Percentiles rank a stretch among this genome's conserved stretches.
Conservation (phyloP, 1,140 invertebrate genomes). For the Rhagoletis zephyria region DNA sequence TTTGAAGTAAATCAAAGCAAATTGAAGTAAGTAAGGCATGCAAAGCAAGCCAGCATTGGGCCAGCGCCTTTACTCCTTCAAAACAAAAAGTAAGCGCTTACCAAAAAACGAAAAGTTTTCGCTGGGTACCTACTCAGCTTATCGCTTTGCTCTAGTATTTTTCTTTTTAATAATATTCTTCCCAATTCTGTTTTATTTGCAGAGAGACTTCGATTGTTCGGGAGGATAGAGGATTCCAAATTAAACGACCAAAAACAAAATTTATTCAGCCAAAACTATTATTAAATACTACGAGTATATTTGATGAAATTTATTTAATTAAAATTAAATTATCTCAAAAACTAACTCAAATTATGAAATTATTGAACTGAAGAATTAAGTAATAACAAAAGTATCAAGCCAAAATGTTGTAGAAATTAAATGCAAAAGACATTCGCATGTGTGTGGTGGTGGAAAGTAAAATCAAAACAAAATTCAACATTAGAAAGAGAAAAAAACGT, state of each 20-base stretch:
- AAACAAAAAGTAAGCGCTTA: too few species aligned
- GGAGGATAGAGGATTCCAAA: slow-evolving; percentile 65
- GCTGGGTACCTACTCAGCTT: neutral
- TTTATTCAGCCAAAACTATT: slow-evolving; percentile 44
- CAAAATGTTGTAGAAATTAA: slow-evolving; percentile 70
- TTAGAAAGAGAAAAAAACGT: slow-evolving; percentile 72
- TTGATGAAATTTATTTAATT: slow-evolving; percentile 43
- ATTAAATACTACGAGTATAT: slow-evolving; percentile 29
- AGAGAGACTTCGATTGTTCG: slow-evolving; percentile 72
- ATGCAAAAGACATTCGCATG: slow-evolving; percentile 74
- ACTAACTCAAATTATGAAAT: slow-evolving; percentile 59
- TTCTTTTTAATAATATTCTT: neutral
- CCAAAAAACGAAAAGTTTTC: too few species aligned
- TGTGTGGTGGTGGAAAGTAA: slow-evolving; percentile 73
- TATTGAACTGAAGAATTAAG: slow-evolving; percentile 52
- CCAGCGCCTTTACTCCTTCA: too few species aligned
- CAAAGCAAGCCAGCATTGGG: too few species aligned
- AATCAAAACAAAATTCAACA: slow-evolving; percentile 73
- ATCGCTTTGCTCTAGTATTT: neutral
- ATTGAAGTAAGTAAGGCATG: too few species aligned
- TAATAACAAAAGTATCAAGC: slow-evolving; percentile 43
- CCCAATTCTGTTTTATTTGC: slow-evolving; percentile 60
- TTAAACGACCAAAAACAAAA: slow-evolving; percentile 62
- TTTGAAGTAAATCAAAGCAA: too few species aligned
- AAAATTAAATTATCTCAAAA: slow-evolving; percentile 57